Base-by-base conservation (phyloP, 2,888 invertebrate genomes). In the Mactromeris polynyma region DNA sequence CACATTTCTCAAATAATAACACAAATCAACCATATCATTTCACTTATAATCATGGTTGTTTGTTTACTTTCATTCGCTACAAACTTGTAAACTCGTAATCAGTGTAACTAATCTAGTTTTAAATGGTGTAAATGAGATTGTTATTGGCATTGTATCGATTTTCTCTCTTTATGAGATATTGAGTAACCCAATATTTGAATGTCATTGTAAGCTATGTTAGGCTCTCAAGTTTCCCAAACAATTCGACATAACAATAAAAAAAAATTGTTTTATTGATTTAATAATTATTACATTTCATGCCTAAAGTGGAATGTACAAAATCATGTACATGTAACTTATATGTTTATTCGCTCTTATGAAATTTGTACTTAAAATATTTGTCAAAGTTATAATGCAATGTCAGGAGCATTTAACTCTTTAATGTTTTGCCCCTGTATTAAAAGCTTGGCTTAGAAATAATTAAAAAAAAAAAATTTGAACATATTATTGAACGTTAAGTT, bases 71-170 rank as follows among this genome's bases (percentile, higher is more conserved):
- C 26, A 64, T 26, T 26, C 26, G 58, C 58, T 26, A 26, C 58
- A 64, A n/a, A 64, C 58, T 64, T 26, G 6, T 64, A 64, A 64
- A 26, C 58, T 64, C 26, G 9, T 33, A 73, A 73, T 73, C 73
- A 19, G 6, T 58, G 21, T 73, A 36, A 73, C 26, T 26, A 19
- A 73, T 73, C 73, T 19, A 36, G 73, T 73, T 73, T 33, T 73
- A 73, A 36, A 73, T 33, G 17, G 19, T 58, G 21, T n/a, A 58
- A 58, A 58, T 58, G 73, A 26, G 73, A 19, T 33, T 73, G 73
- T 73, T 73, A 73, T 73, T 73, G 73, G 33, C 69, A 33, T 33
- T 73, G 73, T 73, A 73, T 73, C 19, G 36, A 73, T 33, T 73
- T 64, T 21, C 58, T n/a, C 26, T 17, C 73, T 73, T 33, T 17